Conservation (phyloP, 2,113 vertebrate species). For the Stigmatopora nigra region DNA sequence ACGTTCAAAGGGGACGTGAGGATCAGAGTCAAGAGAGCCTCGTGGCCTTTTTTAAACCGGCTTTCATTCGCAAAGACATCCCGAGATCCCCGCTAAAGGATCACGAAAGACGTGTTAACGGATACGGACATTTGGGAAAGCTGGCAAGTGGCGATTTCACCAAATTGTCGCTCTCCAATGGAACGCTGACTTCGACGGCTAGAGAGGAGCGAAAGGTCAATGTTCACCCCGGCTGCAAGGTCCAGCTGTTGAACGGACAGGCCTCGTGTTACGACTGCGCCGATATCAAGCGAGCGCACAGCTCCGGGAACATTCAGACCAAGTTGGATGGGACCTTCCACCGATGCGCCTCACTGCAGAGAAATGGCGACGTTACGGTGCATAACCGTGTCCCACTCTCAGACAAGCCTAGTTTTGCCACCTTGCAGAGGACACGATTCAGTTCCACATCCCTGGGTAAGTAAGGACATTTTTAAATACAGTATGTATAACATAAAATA, state of each 20-base stretch:
- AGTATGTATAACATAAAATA: too few species aligned
- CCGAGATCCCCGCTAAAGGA: conserved; percentile 39
- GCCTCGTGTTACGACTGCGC: conserved; percentile 20
- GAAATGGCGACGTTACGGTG: conserved; percentile 47
- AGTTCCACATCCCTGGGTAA: conserved; percentile 71
- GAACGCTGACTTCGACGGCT: conserved; percentile 38
- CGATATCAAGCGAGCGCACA: conserved; percentile 71
- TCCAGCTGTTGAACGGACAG: conserved; percentile 43
- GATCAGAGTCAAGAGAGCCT: conserved; percentile 61
- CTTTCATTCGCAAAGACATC: conserved; percentile 69
- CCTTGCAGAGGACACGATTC: conserved; percentile 71
- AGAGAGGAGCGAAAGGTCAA: conserved; percentile 38
- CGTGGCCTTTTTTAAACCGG: conserved; percentile 65
- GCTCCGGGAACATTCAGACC: conserved; percentile 73
- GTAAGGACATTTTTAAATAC: background rate
- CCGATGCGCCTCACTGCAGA: conserved; percentile 69
- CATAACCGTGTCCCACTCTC: conserved; percentile 40
- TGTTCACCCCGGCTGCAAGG: conserved; percentile 18
- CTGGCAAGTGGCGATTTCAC: conserved; percentile 27
- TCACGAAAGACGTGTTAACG: conserved; percentile 35
- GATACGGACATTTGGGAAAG: conserved; percentile 36
- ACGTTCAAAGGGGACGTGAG: conserved; percentile 41
- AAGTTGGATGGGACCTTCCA: conserved; percentile 59
- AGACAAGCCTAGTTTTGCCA: conserved; percentile 55
- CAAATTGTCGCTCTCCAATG: conserved; percentile 60